Base-by-base conservation (phyloP, 1,140 invertebrate genomes). In the Drosophila bocki region DNA sequence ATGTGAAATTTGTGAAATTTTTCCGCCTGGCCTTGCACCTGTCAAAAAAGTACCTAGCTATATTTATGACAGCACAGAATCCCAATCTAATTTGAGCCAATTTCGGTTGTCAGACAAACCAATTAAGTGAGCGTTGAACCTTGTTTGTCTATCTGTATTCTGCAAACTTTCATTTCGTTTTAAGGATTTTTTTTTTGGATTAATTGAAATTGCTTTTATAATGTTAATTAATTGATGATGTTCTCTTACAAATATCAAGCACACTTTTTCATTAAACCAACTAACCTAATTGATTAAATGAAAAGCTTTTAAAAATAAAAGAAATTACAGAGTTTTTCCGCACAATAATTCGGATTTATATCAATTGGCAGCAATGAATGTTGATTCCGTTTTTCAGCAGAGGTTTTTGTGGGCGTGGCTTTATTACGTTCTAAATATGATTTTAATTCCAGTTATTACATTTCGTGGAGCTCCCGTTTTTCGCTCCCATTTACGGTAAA, bases 371-470 rank as follows among this genome's bases (percentile, higher is more conserved):
- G 35, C 13, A 35, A 54, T 79, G 76, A 86, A 26, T 65, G 48
- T 56, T 47, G 63, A 48, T 37, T 75, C 15, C 0, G 6, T 22
- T 47, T 62, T 70, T 63, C 5, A 5, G 8, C 50, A 54, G 35
- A 47, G 68, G 33, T 33, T 54, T 15, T 44, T 26, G 70, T 72
- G 65, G 81, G 75, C 70, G 67, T 62, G 39, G 54, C 62, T 65
- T 87, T 64, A 71, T 82, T 70, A 60, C 80, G 67, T 83, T 65
- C 84, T 76, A 87, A 83, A 88, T 86, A 77, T 77, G 80, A 57
- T 44, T 44, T 62, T 76, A 86, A 86, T 87, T 54, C 48, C 59
- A 72, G 67, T 87, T 72, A 86, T 86, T 86, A 86, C 53, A 39
- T 57, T 59, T 59, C 59, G 50, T 15, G 50, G 47, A 67, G 61